A percentile compares a stretch with the other conserved stretches of the same genome.
These are phyloP conservation scores for Progne subis DNA, from an alignment of 2,113 vertebrate species.

Conservation along the genomic window DNA sequence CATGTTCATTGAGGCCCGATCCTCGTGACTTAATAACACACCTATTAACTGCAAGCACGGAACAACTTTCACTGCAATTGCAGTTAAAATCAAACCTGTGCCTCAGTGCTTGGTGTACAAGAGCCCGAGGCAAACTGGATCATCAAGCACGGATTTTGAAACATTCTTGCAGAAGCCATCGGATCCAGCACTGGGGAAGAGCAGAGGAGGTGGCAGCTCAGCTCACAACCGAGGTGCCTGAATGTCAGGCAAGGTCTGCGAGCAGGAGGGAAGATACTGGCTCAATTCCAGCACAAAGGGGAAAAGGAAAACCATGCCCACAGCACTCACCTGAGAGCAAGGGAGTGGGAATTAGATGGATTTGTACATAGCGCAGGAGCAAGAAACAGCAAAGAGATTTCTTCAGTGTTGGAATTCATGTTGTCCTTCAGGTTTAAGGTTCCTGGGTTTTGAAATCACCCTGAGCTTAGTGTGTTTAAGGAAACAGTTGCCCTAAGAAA, in stretches of 20 bases:
- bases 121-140: neutral
- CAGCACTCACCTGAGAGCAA: neutral
- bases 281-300: neutral
- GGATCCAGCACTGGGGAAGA: fast-evolving
- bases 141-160: fast-evolving
- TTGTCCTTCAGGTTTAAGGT: neutral
- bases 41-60: constrained; percentile 9
- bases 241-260: neutral
- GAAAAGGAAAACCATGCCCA: neutral
- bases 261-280: neutral
- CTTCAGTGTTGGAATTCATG: neutral
- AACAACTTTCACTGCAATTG: neutral
- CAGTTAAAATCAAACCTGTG: neutral
- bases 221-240: fast-evolving
- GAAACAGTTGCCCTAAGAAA: neutral
- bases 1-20: neutral
- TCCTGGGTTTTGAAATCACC: neutral
- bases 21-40: neutral
- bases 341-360: neutral
- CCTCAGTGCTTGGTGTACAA: neutral
- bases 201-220: fast-evolving
- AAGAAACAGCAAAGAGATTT: neutral
- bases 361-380: neutral
- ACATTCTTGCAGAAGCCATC: fast-evolving
- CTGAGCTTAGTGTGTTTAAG: neutral